Percentiles rank a stretch among this genome's conserved stretches.
Evolutionary conservation across 2,888 invertebrate species (phyloP).

Genomic region (Leistus spinibarbis): DNA sequence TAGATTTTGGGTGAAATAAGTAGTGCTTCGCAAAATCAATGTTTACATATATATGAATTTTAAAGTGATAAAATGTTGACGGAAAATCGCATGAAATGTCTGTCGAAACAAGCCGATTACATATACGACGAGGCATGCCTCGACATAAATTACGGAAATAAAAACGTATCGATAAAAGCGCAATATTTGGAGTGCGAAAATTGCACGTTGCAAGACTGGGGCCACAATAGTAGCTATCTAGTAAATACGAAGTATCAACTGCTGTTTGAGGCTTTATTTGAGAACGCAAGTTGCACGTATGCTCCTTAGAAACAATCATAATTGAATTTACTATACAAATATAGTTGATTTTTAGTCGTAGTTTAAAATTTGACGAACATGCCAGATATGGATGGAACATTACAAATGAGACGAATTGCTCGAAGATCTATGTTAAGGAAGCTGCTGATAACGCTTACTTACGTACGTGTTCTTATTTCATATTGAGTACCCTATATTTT

Average conservation of each 20-base stretch:
- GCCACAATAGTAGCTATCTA: constrained; percentile 50
- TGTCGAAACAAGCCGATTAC: constrained; percentile 46
- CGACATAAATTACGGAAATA: constrained; percentile 51
- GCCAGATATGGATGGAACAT: constrained; percentile 57
- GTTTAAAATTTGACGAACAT: constrained; percentile 54
- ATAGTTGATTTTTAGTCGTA: constrained; percentile 47
- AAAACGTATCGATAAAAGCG: constrained; percentile 48
- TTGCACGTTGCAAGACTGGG: constrained; percentile 52
- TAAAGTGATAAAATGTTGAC: constrained; percentile 41
- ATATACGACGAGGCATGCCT: constrained; percentile 56
- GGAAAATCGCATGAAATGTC: constrained; percentile 48
- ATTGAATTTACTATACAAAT: background rate
- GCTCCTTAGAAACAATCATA: constrained; percentile 6
- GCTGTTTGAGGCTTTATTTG: constrained; percentile 44
- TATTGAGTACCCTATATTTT: constrained; percentile 15
- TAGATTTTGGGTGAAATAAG: background rate
- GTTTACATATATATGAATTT: background rate
- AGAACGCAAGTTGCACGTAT: constrained; percentile 30
- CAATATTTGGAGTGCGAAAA: constrained; percentile 56
- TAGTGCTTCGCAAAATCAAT: background rate
- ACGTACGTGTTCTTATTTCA: constrained; percentile 50
- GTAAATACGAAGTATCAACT: constrained; percentile 54
- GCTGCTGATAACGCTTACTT: constrained; percentile 57
- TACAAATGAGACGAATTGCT: constrained; percentile 48
- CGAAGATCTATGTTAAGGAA: constrained; percentile 52